Evolutionary conservation across 2,888 invertebrate species (phyloP).

Genomic region (Melieria picta): DNA sequence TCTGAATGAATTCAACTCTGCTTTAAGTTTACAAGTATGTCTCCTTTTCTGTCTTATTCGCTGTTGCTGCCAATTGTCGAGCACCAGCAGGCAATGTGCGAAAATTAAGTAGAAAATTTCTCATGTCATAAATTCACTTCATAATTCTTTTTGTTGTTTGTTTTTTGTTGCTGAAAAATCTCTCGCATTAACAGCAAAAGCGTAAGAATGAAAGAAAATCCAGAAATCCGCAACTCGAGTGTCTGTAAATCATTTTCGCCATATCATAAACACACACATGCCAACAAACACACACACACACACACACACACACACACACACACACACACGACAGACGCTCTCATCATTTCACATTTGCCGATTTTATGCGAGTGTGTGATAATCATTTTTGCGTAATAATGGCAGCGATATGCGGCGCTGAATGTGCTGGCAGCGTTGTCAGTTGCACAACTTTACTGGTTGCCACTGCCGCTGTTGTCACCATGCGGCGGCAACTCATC

Average conservation of each 20-base stretch:
- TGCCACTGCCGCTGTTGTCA: too few relatives aligned
- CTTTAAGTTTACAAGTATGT: too few relatives aligned
- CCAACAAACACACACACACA: background rate
- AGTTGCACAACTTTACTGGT: too few relatives aligned
- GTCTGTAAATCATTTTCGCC: constrained; percentile 13
- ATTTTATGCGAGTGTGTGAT: constrained; percentile 45
- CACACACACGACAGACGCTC: background rate
- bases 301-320: background rate
- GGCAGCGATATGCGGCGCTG: constrained; percentile 46
- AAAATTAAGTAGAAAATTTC: constrained; percentile 57
- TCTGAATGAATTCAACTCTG: too few relatives aligned
- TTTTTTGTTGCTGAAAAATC: constrained; percentile 43
- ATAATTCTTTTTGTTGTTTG: constrained; percentile 51
- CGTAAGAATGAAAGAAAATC: background rate
- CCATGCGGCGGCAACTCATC: too few relatives aligned
- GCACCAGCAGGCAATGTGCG: constrained; percentile 17
- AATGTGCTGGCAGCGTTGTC: too few relatives aligned
- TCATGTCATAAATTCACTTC: constrained; percentile 59
- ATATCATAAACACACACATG: background rate
- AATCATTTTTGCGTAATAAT: constrained; percentile 60
- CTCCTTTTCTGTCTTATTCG: too few relatives aligned
- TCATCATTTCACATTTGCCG: background rate
- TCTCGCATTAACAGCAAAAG: constrained; percentile 45
- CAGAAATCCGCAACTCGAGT: constrained; percentile 17
- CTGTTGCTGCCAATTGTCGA: too few relatives aligned